Evolutionary conservation across 2,797 vertebrate species (phyloP).

Genomic region (Sebastes itinus): DNA sequence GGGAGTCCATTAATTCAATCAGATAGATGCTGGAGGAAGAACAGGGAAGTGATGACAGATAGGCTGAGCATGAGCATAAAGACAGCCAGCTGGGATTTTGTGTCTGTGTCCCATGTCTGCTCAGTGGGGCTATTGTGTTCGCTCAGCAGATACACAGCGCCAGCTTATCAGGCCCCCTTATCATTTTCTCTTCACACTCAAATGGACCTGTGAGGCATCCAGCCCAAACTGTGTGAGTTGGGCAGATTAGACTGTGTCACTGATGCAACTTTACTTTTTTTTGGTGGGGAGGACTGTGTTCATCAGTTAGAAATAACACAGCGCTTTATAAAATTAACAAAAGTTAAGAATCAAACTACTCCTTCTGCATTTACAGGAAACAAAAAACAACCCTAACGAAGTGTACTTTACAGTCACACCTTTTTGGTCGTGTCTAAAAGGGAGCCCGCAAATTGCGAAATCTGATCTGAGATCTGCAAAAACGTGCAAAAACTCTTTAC

Average conservation of each 20-base stretch:
- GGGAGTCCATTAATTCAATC: slow-evolving; percentile 69
- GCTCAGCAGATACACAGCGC: slow-evolving; percentile 62
- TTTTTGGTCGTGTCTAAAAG: not conserved
- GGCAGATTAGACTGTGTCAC: slow-evolving; percentile 38
- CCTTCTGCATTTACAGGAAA: not conserved
- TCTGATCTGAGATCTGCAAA: too few species aligned
- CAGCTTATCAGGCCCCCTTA: slow-evolving; percentile 70
- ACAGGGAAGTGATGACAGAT: slow-evolving; percentile 79
- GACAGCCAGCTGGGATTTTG: slow-evolving; percentile 64
- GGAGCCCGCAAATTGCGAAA: too few species aligned
- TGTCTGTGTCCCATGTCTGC: slow-evolving; percentile 49
- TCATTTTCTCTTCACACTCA: slow-evolving; percentile 72
- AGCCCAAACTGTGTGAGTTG: slow-evolving; percentile 35
- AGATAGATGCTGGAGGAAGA: slow-evolving; percentile 66
- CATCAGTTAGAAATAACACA: not conserved
- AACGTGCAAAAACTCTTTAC: too few species aligned
- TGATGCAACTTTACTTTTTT: slow-evolving; percentile 9
- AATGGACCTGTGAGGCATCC: slow-evolving; percentile 69
- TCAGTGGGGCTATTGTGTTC: slow-evolving; percentile 77
- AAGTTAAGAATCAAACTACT: not conserved
- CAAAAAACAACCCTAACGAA: not conserved
- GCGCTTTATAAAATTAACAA: not conserved
- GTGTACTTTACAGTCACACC: not conserved
- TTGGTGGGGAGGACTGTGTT: not conserved
- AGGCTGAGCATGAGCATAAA: slow-evolving; percentile 51